A percentile compares a stretch with the other conserved stretches of the same genome.
Conservation (phyloP, 2,797 vertebrate genomes). For the Microhierax caerulescens region DNA sequence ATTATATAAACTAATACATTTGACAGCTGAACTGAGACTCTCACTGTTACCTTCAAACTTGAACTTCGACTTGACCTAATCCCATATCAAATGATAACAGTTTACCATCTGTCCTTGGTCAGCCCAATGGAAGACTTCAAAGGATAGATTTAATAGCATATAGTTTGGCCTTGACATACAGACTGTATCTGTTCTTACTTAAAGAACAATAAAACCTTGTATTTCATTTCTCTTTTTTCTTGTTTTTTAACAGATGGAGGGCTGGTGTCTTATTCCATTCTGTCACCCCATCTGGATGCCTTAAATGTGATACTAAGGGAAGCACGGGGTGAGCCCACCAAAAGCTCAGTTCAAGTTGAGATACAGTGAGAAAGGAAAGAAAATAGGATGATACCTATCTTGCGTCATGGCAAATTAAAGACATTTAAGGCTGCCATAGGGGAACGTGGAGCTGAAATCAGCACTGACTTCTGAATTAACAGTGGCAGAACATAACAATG, state of each 20-base stretch:
- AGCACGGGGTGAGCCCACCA: slow-evolving; percentile 53
- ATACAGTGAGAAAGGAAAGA: slow-evolving; percentile 33
- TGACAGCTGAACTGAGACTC: slow-evolving; percentile 44
- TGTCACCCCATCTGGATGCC: slow-evolving; percentile 74
- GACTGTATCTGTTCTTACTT: slow-evolving; percentile 84
- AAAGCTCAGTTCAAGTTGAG: slow-evolving; percentile 52
- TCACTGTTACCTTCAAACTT: slow-evolving; percentile 75
- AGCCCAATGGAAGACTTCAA: slow-evolving; percentile 74
- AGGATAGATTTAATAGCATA: slow-evolving; percentile 83
- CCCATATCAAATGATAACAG: slow-evolving; percentile 81
- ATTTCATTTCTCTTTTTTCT: slow-evolving; percentile 67
- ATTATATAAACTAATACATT: slow-evolving; percentile 23
- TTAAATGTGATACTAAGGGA: slow-evolving; percentile 59
- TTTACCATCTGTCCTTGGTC: slow-evolving; percentile 82
- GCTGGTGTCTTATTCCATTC: slow-evolving; percentile 65
- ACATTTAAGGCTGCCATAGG: background rate
- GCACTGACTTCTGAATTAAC: background rate
- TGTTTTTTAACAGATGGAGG: slow-evolving; percentile 83
- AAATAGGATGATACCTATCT: background rate
- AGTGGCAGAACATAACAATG: background rate
- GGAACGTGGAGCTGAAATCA: slow-evolving; percentile 3
- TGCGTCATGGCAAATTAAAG: background rate
- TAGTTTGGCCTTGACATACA: slow-evolving; percentile 82
- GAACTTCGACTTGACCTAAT: slow-evolving; percentile 87
- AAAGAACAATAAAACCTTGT: slow-evolving; percentile 85